These are phyloP conservation scores for Microcebus ravelobensis DNA, from an alignment of 2,113 vertebrate species.

Conservation along the genomic window DNA sequence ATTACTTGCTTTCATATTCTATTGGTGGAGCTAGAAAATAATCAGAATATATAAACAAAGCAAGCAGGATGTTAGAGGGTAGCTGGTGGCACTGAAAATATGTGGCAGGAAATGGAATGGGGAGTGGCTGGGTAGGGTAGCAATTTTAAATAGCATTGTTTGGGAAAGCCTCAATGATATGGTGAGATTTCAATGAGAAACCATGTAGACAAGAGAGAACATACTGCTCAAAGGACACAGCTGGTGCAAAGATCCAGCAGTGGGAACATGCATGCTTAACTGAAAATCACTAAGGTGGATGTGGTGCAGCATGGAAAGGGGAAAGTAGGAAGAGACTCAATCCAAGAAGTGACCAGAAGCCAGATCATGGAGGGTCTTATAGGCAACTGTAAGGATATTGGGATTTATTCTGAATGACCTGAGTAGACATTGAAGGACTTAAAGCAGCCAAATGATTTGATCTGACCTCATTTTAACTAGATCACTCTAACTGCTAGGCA, in stretches of 20 bases:
- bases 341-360: background rate
- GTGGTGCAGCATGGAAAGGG: background rate
- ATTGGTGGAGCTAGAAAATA: background rate
- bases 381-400: background rate
- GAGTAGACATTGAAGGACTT: background rate
- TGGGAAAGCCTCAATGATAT: background rate
- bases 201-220: background rate
- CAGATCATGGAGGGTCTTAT: background rate
- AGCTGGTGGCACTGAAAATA: background rate
- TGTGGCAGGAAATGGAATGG: background rate
- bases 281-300: background rate
- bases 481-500: background rate
- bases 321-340: background rate
- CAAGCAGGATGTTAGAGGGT: background rate
- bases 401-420: background rate
- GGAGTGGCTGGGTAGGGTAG: background rate
- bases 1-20: background rate
- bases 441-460: background rate
- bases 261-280: accelerated
- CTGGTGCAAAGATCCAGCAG: background rate
- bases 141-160: background rate
- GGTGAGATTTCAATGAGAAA: background rate
- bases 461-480: background rate
- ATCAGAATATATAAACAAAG: background rate
- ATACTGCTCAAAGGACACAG: background rate